Conservation (phyloP, 23 tunicate genomes). For the Pegea sp. region DNA sequence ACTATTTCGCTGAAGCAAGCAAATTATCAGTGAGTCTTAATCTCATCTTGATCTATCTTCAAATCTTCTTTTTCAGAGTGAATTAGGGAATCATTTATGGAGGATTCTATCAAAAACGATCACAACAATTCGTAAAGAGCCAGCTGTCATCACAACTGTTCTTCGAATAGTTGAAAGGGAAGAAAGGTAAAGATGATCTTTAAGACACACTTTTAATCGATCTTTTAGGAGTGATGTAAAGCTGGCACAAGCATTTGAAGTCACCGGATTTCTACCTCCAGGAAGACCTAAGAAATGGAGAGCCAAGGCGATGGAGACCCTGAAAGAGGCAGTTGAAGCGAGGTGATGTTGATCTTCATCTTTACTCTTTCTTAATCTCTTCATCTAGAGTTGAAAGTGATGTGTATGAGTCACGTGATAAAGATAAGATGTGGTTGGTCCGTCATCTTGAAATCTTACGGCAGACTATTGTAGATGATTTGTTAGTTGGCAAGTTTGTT, state of each 20-base stretch:
- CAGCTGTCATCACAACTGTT: slow-evolving; percentile 42
- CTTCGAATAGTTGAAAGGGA: slow-evolving; percentile 87
- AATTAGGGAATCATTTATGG: slow-evolving; percentile 42
- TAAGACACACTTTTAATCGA: neutral
- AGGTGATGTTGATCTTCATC: slow-evolving; percentile 9
- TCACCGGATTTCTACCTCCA: slow-evolving; percentile 75
- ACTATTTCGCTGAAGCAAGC: slow-evolving; percentile 67
- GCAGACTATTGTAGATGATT: slow-evolving; percentile 41
- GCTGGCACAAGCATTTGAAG: neutral
- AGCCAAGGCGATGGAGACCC: slow-evolving; percentile 69
- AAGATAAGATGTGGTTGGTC: slow-evolving; percentile 84
- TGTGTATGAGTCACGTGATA: slow-evolving; percentile 46
- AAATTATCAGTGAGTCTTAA: slow-evolving; percentile 28
- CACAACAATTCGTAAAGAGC: slow-evolving; percentile 31
- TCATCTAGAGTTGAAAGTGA: slow-evolving; percentile 68
- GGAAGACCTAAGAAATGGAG: slow-evolving; percentile 86
- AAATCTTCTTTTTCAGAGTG: slow-evolving; percentile 15
- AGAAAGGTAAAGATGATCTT: slow-evolving; percentile 17
- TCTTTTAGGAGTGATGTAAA: neutral
- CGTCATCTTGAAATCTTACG: slow-evolving; percentile 71
- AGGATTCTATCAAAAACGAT: slow-evolving; percentile 32
- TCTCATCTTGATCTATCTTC: neutral
- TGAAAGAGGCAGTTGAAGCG: slow-evolving; percentile 60
- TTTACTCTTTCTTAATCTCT: neutral
- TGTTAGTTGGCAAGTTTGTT: slow-evolving; percentile 37